A percentile compares a stretch with the other conserved stretches of the same genome.
Conservation (phyloP, 2,797 vertebrate species). For the Neoniphon sammara region DNA sequence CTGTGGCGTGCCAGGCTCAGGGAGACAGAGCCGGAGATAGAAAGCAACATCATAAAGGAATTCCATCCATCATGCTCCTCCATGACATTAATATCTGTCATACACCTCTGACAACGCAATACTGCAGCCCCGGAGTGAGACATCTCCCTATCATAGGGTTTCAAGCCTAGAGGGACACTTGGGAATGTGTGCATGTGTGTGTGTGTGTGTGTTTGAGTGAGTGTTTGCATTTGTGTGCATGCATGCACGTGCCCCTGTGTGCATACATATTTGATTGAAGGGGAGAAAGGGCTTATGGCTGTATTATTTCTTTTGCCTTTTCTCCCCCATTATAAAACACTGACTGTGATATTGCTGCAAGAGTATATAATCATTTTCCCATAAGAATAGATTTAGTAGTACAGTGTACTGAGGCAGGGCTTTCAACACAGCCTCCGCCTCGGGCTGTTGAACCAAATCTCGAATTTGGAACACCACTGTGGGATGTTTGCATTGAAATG, state of each 20-base stretch:
- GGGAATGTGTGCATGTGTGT: neutral
- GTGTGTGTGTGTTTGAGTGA: neutral
- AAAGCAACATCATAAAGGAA: conserved; percentile 79
- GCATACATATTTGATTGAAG: conserved; percentile 56
- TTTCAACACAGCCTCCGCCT: conserved; percentile 53
- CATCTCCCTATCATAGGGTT: conserved; percentile 63
- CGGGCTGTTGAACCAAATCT: conserved; percentile 56
- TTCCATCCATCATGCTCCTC: conserved; percentile 81
- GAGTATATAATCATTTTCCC: conserved; percentile 31
- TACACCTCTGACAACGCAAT: conserved; percentile 78
- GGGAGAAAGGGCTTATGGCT: conserved; percentile 44
- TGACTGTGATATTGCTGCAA: conserved; percentile 48
- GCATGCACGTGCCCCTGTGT: conserved; percentile 29
- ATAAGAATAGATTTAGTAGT: conserved; percentile 43
- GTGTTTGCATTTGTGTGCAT: neutral
- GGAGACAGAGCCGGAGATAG: conserved; percentile 76
- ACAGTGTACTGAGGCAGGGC: conserved; percentile 30
- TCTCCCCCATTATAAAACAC: conserved; percentile 58
- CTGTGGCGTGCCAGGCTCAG: conserved; percentile 71
- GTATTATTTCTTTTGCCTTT: conserved; percentile 39
- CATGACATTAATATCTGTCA: conserved; percentile 81
- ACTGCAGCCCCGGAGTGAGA: conserved; percentile 73
- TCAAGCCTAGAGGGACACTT: conserved; percentile 51
- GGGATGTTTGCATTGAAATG: conserved; percentile 61
- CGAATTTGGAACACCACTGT: conserved; percentile 50